Conservation (phyloP, 2,888 invertebrate species). For the Omphaloscelis lunosa region DNA sequence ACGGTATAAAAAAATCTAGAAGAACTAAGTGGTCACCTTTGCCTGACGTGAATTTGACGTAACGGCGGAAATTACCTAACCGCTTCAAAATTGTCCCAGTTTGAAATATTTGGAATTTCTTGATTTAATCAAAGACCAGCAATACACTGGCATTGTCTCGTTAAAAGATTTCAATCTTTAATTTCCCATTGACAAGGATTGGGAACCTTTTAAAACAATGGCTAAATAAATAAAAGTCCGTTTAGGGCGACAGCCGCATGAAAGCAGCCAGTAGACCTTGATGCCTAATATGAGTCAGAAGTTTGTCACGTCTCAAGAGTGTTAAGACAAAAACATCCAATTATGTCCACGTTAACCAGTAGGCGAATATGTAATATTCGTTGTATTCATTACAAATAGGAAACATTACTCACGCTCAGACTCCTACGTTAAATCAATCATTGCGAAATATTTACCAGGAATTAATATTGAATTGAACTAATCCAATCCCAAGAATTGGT, state of each 20-base stretch:
- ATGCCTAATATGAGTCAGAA: slow-evolving; percentile 71
- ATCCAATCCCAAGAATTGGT: slow-evolving; percentile 43
- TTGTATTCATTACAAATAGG: slow-evolving; percentile 61
- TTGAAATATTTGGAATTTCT: slow-evolving; percentile 25
- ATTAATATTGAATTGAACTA: slow-evolving; percentile 51
- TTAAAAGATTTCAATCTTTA: slow-evolving; percentile 41
- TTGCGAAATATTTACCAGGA: slow-evolving; percentile 60
- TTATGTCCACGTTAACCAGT: slow-evolving; percentile 68
- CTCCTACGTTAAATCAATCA: slow-evolving; percentile 64
- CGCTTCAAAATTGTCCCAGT: slow-evolving; percentile 21
- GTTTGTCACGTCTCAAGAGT: slow-evolving; percentile 64
- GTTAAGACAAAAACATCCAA: slow-evolving; percentile 74
- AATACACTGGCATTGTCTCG: slow-evolving; percentile 21
- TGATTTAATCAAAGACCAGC: slow-evolving; percentile 11
- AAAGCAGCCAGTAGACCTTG: slow-evolving; percentile 68
- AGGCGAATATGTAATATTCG: slow-evolving; percentile 56
- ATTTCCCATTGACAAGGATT: slow-evolving; percentile 49
- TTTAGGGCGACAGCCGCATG: slow-evolving; percentile 60
- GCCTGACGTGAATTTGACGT: slow-evolving; percentile 57
- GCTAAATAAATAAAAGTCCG: slow-evolving; percentile 58
- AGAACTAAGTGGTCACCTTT: slow-evolving; percentile 54
- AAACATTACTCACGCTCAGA: slow-evolving; percentile 66
- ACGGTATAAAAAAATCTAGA: slow-evolving; percentile 35
- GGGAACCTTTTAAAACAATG: slow-evolving; percentile 54
- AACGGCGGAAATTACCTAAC: slow-evolving; percentile 51